These are phyloP conservation scores for Caradrina kadenii DNA, from an alignment of 2,888 invertebrate species.

Conservation along the genomic window DNA sequence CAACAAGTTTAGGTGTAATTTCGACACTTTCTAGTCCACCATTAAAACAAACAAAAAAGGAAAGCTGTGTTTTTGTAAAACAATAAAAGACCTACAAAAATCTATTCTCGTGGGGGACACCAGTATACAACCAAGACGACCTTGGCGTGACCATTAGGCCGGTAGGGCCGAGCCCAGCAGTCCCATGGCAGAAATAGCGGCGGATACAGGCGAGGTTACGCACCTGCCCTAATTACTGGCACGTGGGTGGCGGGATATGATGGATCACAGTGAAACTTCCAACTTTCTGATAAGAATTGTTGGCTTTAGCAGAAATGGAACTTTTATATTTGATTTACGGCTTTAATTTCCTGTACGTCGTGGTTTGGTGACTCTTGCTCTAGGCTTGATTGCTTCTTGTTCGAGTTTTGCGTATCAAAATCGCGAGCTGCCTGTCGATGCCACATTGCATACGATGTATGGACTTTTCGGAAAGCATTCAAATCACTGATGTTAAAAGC, in stretches of 20 bases:
- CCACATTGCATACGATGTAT: neutral
- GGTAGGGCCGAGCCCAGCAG: slow-evolving; percentile 60
- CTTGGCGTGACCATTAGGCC: slow-evolving; percentile 60
- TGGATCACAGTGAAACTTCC: slow-evolving; percentile 18
- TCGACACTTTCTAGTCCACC: no score
- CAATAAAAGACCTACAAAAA: slow-evolving; percentile 16
- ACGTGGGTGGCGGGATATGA: slow-evolving; percentile 52
- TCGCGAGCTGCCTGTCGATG: neutral
- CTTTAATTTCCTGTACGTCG: no score
- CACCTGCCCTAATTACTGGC: slow-evolving; percentile 76
- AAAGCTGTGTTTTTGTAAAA: slow-evolving; percentile 1
- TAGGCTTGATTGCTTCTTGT: no score
- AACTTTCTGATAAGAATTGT: slow-evolving; percentile 19
- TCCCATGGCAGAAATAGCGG: slow-evolving; percentile 71
- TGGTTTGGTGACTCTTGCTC: neutral
- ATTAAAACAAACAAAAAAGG: neutral
- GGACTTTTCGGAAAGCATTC: neutral
- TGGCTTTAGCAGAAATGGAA: neutral
- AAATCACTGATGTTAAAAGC: neutral
- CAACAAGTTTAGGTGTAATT: neutral
- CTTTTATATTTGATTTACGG: no score
- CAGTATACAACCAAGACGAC: slow-evolving; percentile 37
- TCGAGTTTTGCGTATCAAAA: neutral
- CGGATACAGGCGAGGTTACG: slow-evolving; percentile 73
- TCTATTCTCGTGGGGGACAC: slow-evolving; percentile 33